phyloP scores from a whole-genome alignment of 1,140 invertebrate genomes.

The Drosophila baimaii region DNA sequence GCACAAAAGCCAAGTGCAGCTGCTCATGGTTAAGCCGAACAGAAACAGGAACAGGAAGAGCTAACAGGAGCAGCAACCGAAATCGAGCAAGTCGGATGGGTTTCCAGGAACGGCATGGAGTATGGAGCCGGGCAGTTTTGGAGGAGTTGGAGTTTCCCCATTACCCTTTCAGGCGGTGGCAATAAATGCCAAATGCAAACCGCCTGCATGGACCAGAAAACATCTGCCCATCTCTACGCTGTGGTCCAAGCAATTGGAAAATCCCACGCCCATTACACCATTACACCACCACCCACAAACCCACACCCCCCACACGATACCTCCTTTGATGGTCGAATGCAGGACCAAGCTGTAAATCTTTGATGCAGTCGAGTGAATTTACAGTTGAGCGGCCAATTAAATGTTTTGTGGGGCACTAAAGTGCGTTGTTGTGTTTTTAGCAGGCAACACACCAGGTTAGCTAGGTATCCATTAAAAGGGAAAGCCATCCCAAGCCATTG shows the following conservation, averaged over 20 bases:
- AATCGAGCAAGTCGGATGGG: slow-evolving; percentile 7
- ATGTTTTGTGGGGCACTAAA: slow-evolving; percentile 50
- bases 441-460: slow-evolving; percentile 24
- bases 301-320: no score
- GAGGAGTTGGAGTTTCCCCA: background rate
- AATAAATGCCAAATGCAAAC: slow-evolving; percentile 66
- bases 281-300: no score
- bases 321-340: slow-evolving; percentile 15
- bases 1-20: slow-evolving; percentile 47
- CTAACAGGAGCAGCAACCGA: slow-evolving; percentile 8
- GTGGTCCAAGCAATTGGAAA: slow-evolving; percentile 54
- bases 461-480: slow-evolving; percentile 29
- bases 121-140: background rate
- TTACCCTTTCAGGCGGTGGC: slow-evolving; percentile 20
- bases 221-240: slow-evolving; percentile 37
- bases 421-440: slow-evolving; percentile 61
- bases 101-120: background rate
- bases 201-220: slow-evolving; percentile 37
- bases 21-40: slow-evolving; percentile 47
- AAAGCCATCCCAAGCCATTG: slow-evolving; percentile 25
- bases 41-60: slow-evolving; percentile 21
- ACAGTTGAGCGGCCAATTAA: slow-evolving; percentile 66
- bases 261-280: slow-evolving; percentile 23
- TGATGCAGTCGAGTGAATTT: slow-evolving; percentile 64
- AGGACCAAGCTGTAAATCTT: slow-evolving; percentile 57